Conservation (phyloP, 2,797 vertebrate genomes). For the Sciurus carolinensis region DNA sequence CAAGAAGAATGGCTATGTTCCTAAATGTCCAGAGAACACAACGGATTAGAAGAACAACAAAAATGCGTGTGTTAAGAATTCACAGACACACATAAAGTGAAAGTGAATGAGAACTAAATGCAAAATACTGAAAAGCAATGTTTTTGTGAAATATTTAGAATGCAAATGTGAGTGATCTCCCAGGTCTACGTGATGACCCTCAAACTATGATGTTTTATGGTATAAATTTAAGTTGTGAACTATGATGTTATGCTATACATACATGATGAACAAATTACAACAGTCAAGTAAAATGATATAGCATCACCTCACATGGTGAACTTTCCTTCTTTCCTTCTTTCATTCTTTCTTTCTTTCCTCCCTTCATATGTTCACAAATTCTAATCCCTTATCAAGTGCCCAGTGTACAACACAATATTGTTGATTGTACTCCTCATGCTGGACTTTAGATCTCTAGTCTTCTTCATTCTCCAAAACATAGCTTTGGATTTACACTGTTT, state of each 20-base stretch:
- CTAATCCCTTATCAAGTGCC: neutral
- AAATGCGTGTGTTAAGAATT: neutral
- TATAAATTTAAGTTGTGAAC: neutral
- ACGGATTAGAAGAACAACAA: neutral
- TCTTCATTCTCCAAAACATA: neutral
- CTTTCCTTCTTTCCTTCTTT: too few relatives aligned
- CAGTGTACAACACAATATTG: neutral
- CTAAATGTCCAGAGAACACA: neutral
- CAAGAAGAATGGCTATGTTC: neutral
- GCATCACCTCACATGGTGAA: neutral
- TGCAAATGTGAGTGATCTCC: neutral
- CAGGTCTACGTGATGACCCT: neutral
- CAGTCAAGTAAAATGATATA: neutral
- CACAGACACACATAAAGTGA: neutral
- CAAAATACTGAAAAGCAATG: neutral
- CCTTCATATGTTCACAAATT: neutral
- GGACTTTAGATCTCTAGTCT: neutral
- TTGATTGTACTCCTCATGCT: neutral
- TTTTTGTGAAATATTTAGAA: neutral
- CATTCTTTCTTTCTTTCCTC: too few relatives aligned
- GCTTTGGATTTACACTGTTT: neutral
- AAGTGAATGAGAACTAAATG: neutral
- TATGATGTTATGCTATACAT: neutral
- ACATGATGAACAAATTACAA: neutral
- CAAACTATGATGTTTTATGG: neutral